These are phyloP conservation scores for Julus scanicus DNA, from an alignment of 2,888 invertebrate genomes.

Conservation along the genomic window DNA sequence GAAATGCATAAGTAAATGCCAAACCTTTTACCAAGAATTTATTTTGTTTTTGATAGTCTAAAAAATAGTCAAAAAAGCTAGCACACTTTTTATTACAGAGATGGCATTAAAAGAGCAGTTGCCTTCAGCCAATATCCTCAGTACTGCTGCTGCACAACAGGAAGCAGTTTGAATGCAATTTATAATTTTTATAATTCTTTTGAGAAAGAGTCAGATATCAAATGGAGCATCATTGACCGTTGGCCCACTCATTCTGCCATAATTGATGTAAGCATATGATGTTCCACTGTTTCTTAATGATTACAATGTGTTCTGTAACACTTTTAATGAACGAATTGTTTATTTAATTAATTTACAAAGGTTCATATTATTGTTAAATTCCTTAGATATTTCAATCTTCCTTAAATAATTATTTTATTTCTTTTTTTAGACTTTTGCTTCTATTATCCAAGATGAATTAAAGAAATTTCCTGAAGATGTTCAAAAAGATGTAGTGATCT, in stretches of 20 bases:
- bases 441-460: constrained; percentile 83
- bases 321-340: no score
- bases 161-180: constrained; percentile 93
- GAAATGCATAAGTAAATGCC: constrained; percentile 78
- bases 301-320: no score
- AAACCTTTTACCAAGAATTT: constrained; percentile 47
- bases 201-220: constrained; percentile 72
- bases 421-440: constrained; percentile 78
- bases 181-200: constrained; percentile 79
- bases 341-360: neutral
- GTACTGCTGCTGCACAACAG: constrained; percentile 96
- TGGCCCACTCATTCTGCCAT: constrained; percentile 89
- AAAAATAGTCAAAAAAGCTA: no score
- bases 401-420: constrained; percentile 55
- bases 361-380: neutral
- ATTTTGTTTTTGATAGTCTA: neutral
- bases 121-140: constrained; percentile 98
- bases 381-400: neutral
- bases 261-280: constrained; percentile 68
- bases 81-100: constrained; percentile 70
- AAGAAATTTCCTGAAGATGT: constrained; percentile 76
- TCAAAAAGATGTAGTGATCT: constrained; percentile 82
- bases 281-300: no score
- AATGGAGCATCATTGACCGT: constrained; percentile 90
- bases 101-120: constrained; percentile 82